A percentile compares a stretch with the other conserved stretches of the same genome.
Evolutionary conservation across 2,113 vertebrate genomes (phyloP).

Genomic region (Onychostoma macrolepis): DNA sequence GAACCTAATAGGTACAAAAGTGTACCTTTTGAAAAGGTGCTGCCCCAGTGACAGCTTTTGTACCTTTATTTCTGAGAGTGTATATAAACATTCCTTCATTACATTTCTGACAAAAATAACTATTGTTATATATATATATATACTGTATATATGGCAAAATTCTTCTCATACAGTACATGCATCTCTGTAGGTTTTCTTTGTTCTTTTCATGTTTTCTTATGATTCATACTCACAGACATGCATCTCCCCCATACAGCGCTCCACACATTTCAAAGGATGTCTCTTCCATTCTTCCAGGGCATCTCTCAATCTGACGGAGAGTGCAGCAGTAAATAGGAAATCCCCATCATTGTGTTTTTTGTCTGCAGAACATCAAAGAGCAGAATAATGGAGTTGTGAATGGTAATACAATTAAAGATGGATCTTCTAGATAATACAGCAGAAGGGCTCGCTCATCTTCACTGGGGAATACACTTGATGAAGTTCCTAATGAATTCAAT

Average conservation of each 20-base stretch:
- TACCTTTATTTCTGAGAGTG: too few species aligned
- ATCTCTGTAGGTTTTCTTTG: background rate
- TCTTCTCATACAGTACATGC: background rate
- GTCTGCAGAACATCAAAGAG: constrained; percentile 42
- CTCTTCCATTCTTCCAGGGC: background rate
- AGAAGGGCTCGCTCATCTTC: background rate
- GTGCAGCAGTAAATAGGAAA: constrained; percentile 30
- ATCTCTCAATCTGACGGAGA: constrained; percentile 22
- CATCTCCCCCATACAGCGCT: background rate
- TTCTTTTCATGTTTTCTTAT: background rate
- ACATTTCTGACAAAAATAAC: background rate
- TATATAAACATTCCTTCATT: background rate
- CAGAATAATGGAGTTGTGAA: constrained; percentile 26
- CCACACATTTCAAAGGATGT: background rate
- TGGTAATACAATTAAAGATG: constrained; percentile 1
- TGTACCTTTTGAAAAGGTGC: too few species aligned
- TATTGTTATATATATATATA: background rate
- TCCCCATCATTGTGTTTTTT: constrained; percentile 41
- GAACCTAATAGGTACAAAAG: too few species aligned
- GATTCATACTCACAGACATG: background rate
- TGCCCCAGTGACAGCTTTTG: too few species aligned
- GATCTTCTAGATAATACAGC: constrained; percentile 1
- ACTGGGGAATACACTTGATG: constrained; percentile 16
- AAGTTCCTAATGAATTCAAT: constrained; percentile 22
- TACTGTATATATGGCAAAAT: too few species aligned